Conservation (phyloP, 2,797 vertebrate genomes). For the Fratercula arctica region DNA sequence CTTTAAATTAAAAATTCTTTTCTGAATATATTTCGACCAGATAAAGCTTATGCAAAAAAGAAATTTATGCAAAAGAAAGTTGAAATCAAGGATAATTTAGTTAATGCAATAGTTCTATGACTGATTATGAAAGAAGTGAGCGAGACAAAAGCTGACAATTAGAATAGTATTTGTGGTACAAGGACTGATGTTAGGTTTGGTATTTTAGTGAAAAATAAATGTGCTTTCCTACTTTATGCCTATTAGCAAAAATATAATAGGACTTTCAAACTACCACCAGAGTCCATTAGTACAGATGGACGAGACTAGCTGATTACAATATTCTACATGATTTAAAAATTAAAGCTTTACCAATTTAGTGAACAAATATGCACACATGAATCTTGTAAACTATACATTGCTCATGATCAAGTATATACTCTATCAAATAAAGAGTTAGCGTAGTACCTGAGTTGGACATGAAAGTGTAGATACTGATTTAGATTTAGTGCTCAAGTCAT, state of each 20-base stretch:
- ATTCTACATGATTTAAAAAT: not conserved
- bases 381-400: not conserved
- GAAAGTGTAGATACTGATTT: constrained; percentile 16
- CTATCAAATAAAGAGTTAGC: not conserved
- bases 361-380: not conserved
- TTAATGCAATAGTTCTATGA: not conserved
- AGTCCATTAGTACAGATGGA: not conserved
- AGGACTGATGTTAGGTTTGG: not conserved
- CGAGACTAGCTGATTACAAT: not conserved
- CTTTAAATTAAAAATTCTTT: constrained; percentile 45
- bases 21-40: not conserved
- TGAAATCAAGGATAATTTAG: not conserved
- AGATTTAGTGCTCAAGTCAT: constrained; percentile 42
- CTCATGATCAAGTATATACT: not conserved
- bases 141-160: not conserved
- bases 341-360: not conserved
- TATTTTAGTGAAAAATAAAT: not conserved
- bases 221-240: not conserved
- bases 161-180: not conserved
- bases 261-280: not conserved
- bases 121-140: not conserved
- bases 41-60: not conserved
- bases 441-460: constrained; percentile 43
- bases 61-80: not conserved
- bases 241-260: not conserved